phyloP scores from a whole-genome alignment of 2,888 invertebrate species.

The Leptodirus hochenwartii region DNA sequence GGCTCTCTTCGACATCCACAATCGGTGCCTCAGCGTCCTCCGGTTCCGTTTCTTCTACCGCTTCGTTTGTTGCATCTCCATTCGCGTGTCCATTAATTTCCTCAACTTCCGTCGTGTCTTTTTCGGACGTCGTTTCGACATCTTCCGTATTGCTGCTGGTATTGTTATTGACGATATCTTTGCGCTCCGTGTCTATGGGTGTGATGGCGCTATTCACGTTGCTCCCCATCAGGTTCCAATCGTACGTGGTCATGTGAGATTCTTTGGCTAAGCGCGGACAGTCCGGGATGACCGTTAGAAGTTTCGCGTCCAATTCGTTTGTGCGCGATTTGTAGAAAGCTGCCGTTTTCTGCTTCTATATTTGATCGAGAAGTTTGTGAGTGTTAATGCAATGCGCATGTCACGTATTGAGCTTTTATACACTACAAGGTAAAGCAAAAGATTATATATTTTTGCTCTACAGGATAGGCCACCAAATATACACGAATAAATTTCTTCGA shows the following conservation, averaged over 20 bases:
- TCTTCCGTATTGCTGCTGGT: slow-evolving; percentile 9
- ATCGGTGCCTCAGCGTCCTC: slow-evolving; percentile 7
- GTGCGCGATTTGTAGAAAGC: slow-evolving; percentile 59
- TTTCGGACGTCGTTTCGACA: slow-evolving; percentile 14
- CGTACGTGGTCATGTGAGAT: slow-evolving; percentile 48
- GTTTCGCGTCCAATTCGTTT: slow-evolving; percentile 56
- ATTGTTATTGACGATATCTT: slow-evolving; percentile 7
- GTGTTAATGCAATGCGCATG: no score
- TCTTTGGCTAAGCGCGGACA: slow-evolving; percentile 63
- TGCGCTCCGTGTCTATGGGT: slow-evolving; percentile 10
- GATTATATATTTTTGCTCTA: no score
- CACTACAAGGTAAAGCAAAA: no score
- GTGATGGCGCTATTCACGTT: slow-evolving; percentile 10
- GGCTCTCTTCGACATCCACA: no score
- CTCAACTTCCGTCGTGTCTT: slow-evolving; percentile 11
- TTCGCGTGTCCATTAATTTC: slow-evolving; percentile 8
- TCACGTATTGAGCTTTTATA: no score
- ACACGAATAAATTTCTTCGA: no score
- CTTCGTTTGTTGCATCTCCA: slow-evolving; percentile 6
- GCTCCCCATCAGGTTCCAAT: slow-evolving; percentile 47
- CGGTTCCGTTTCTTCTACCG: slow-evolving; percentile 10
- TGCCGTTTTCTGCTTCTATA: slow-evolving; percentile 67
- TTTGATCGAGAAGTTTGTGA: slow-evolving; percentile 7
- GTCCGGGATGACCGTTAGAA: slow-evolving; percentile 54
- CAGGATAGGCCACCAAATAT: no score